Evolutionary conservation across 2,888 invertebrate species (phyloP).

Genomic region (Eupithecia vulgata): DNA sequence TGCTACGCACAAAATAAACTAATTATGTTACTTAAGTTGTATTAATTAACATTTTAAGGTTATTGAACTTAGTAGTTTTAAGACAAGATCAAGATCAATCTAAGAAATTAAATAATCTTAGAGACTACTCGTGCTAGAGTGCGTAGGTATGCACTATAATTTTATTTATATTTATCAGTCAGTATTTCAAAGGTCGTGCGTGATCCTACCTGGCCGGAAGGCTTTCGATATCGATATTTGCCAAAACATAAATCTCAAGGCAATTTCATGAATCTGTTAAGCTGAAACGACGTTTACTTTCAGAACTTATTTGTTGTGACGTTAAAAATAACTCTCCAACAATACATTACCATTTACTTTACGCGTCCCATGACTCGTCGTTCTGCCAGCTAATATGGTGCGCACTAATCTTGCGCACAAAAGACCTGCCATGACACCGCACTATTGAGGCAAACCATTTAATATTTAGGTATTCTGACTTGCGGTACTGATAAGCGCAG

Average conservation of each 20-base stretch:
- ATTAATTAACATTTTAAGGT: no score
- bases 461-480: slow-evolving; percentile 79
- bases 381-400: slow-evolving; percentile 71
- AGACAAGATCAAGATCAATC: no score
- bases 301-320: slow-evolving; percentile 23
- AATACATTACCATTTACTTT: slow-evolving; percentile 35
- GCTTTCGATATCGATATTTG: no score
- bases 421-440: slow-evolving; percentile 80
- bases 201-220: no score
- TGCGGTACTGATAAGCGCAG: slow-evolving; percentile 55
- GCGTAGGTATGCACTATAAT: no score
- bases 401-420: slow-evolving; percentile 78
- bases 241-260: neutral
- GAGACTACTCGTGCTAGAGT: no score
- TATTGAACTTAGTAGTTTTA: no score
- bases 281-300: slow-evolving; percentile 9
- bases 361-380: slow-evolving; percentile 43
- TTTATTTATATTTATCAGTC: no score
- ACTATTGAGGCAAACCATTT: slow-evolving; percentile 78
- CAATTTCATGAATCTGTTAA: neutral
- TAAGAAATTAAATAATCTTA: no score
- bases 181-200: no score
- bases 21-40: no score
- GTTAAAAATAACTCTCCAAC: slow-evolving; percentile 27
- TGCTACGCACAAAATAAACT: no score